Percentiles rank a stretch among this genome's conserved stretches.
Conservation (phyloP, 2,797 vertebrate species). For the Onychomys arenicola region DNA sequence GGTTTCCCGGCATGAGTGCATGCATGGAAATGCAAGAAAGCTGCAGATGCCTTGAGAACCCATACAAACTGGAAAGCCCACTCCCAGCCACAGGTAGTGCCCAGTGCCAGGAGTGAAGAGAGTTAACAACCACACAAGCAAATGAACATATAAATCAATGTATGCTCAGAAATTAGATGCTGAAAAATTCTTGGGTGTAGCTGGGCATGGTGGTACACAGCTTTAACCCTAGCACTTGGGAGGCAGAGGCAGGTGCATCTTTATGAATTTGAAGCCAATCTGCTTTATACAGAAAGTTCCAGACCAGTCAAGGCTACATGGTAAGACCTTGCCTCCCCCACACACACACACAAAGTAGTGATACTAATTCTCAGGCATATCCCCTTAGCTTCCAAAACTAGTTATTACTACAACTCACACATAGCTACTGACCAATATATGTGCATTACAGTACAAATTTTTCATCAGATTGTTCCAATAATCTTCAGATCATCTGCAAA, state of each 20-base stretch:
- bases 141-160: neutral
- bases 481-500: neutral
- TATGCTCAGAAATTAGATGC: neutral
- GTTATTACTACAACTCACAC: neutral
- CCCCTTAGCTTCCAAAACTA: neutral
- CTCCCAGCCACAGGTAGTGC: neutral
- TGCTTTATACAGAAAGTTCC: neutral
- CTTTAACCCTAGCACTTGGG: neutral
- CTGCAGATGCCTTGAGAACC: no score
- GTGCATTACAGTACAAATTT: no score
- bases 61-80: neutral
- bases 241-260: neutral
- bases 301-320: neutral
- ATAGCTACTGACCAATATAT: neutral
- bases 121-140: neutral
- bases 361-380: neutral
- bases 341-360: neutral
- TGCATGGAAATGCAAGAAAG: neutral
- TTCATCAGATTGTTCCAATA: neutral
- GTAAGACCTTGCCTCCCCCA: neutral
- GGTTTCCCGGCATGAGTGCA: fast-evolving
- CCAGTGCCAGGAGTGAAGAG: neutral
- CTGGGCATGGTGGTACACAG: neutral
- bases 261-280: neutral
- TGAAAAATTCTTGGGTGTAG: neutral